Evolutionary conservation across 53 echinoderm and acorn worm species (phyloP).

Genomic region (Apostichopus leukothele): DNA sequence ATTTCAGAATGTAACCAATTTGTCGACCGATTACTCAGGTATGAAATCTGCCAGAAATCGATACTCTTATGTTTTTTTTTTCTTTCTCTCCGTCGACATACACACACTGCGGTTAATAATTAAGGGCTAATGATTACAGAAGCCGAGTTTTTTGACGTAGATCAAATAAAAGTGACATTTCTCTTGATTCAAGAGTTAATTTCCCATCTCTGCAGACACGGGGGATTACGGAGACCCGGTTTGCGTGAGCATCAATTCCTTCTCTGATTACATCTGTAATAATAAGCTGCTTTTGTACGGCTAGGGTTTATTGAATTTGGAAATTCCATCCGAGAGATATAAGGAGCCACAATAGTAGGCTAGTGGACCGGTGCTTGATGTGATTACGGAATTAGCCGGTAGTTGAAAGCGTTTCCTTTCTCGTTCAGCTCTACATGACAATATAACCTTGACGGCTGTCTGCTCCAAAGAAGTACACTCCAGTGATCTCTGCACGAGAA

Average conservation of each 20-base stretch:
- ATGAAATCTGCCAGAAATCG: too few species aligned
- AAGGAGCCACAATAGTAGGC: too few species aligned
- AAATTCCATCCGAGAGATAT: background rate
- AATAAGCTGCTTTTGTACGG: constrained; percentile 4
- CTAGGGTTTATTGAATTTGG: background rate
- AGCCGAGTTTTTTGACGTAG: background rate
- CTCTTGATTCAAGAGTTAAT: background rate
- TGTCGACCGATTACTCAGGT: too few species aligned
- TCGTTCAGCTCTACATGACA: too few species aligned
- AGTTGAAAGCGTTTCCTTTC: too few species aligned
- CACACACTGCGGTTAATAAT: background rate
- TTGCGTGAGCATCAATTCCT: background rate
- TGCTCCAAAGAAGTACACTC: too few species aligned
- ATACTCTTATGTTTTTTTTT: too few species aligned
- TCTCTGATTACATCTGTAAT: constrained; percentile 27
- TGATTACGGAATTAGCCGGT: too few species aligned
- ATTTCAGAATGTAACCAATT: too few species aligned
- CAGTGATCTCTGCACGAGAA: too few species aligned
- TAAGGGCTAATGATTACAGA: background rate
- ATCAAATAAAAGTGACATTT: background rate
- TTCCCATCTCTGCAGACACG: background rate
- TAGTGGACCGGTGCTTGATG: too few species aligned
- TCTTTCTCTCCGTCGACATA: background rate
- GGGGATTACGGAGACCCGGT: background rate
- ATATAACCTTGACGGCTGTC: too few species aligned